Conservation (phyloP, 2,888 invertebrate species). For the Orthonevra nobilis region DNA sequence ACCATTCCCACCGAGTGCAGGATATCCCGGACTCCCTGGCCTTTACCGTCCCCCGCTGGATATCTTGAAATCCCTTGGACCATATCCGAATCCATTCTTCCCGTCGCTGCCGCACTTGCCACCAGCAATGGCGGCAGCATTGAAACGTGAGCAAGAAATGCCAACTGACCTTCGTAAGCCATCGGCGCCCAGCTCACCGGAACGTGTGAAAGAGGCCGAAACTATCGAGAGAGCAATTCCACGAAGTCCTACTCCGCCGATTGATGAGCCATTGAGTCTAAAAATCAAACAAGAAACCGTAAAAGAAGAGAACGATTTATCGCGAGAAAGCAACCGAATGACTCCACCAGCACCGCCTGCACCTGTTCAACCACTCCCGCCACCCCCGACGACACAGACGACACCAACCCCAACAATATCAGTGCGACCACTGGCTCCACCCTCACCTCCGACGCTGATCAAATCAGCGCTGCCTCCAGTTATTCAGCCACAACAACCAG, state of each 20-base stretch:
- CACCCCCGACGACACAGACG: slow-evolving; percentile 46
- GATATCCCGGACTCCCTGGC: slow-evolving; percentile 75
- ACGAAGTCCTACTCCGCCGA: slow-evolving; percentile 22
- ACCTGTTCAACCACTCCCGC: slow-evolving; percentile 14
- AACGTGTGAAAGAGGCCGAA: slow-evolving; percentile 74
- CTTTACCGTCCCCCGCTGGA: slow-evolving; percentile 79
- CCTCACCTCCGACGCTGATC: slow-evolving; percentile 74
- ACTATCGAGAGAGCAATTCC: slow-evolving; percentile 2
- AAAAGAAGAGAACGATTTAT: slow-evolving; percentile 70
- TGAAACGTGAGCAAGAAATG: slow-evolving; percentile 75
- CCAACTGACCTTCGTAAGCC: slow-evolving; percentile 79
- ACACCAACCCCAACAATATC: slow-evolving; percentile 50
- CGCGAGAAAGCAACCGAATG: slow-evolving; percentile 55
- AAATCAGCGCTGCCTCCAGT: slow-evolving; percentile 78
- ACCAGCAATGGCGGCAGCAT: slow-evolving; percentile 72
- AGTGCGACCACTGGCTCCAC: slow-evolving; percentile 71
- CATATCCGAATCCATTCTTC: slow-evolving; percentile 77
- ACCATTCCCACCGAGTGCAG: slow-evolving; percentile 74
- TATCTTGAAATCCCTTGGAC: slow-evolving; percentile 77
- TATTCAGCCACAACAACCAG: slow-evolving; percentile 78
- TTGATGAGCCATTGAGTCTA: slow-evolving; percentile 76
- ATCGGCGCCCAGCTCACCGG: slow-evolving; percentile 74
- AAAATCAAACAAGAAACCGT: slow-evolving; percentile 77
- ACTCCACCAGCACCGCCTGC: slow-evolving; percentile 41
- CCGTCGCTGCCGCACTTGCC: slow-evolving; percentile 74